Evolutionary conservation across 1,140 invertebrate species (phyloP), one percentile per base, ranked within the genome.

Genomic region (Leucophenga varia): DNA sequence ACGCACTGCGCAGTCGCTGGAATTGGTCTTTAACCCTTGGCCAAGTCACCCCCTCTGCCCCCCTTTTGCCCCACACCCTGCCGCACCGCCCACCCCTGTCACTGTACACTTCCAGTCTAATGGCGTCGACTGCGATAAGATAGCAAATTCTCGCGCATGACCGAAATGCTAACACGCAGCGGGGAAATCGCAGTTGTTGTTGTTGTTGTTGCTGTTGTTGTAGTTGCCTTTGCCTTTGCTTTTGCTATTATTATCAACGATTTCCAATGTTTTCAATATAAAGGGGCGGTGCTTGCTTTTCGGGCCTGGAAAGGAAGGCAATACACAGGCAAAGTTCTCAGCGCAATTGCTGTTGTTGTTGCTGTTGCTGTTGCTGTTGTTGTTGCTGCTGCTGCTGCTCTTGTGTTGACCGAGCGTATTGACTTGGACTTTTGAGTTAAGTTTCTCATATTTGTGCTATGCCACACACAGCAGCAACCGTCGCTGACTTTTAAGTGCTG

Each of bases 401-500:
- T n/a, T n/a, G n/a, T n/a, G n/a, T n/a, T n/a, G n/a, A n/a, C n/a
- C n/a, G n/a, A n/a, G n/a, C n/a, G 63, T 65, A n/a, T n/a, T n/a
- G n/a, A n/a, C n/a, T n/a, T n/a, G n/a, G n/a, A n/a, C n/a, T n/a
- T 67, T 65, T 65, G 61, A 63, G 61, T 65, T 67, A 67, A 67
- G 61, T 65, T 67, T 67, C 61, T 65, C 63, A 65, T 65, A 65
- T 65, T 65, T 65, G 61, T 55, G 61, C 52, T 49, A 49, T 54
- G 60, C 36, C 52, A n/a, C n/a, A n/a, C n/a, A n/a, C n/a, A n/a
- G 52, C 61, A 50, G 52, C 48, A 58, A 47, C 20, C 54, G 54
- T 41, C 34, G 44, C 43, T 59, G 63, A 65, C 59, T 65, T 65
- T 65, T 65, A 65, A 65, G 63, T 65, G 63, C 63, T 67, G 63